Evolutionary conservation across 2,113 vertebrate species (phyloP), one percentile per base, ranked within the genome.

Genomic region (Platichthys flesus): DNA sequence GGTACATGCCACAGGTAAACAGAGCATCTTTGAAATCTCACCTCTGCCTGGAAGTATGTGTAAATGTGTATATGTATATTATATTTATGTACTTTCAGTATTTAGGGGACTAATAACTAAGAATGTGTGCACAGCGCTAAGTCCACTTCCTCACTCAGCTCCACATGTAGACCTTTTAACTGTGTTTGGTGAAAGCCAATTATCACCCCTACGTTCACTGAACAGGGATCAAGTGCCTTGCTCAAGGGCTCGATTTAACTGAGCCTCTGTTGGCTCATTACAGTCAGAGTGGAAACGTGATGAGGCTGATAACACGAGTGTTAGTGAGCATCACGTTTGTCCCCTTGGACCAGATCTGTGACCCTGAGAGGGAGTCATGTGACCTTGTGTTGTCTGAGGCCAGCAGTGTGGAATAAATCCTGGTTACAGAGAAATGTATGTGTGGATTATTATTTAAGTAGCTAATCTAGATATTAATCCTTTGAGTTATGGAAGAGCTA

Each of bases 1-100:
- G 95, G 63, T 95, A 94, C 89, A 95, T 95, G 95, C 95, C 95
- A 9, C 95, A 95, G 92, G 95, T 95, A 76, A 87, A 74, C 42
- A 5, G 10, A 18, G 28, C 15, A 31, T 31, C 31, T 31, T 7
- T 31, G 6, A 31, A 31, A 31, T 31, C 5, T 31, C 31, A 31
- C 6, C 31, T 31, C 31, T 31, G 6, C 31, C 31, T 31, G 31
- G 5, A 31, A 31, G 31, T 31, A 31, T 31, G 31, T 7, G 31
- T 31, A 31, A 28, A 31, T 31, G 31, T 31, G 31, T 31, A 31
- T 31, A 31, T 31, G 5, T 31, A 31, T 7, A 31, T 7, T 31
- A 31, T 6, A 31, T 31, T 5, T 31, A 7, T 31, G 31, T 31
- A 31, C 5, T 31, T 7, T 31, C 5, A 1, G 45, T 14, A 16